A percentile compares a stretch with the other conserved stretches of the same genome.
These are phyloP conservation scores for Acanthis flammea DNA, from an alignment of 2,797 vertebrate genomes.

Conservation along the genomic window DNA sequence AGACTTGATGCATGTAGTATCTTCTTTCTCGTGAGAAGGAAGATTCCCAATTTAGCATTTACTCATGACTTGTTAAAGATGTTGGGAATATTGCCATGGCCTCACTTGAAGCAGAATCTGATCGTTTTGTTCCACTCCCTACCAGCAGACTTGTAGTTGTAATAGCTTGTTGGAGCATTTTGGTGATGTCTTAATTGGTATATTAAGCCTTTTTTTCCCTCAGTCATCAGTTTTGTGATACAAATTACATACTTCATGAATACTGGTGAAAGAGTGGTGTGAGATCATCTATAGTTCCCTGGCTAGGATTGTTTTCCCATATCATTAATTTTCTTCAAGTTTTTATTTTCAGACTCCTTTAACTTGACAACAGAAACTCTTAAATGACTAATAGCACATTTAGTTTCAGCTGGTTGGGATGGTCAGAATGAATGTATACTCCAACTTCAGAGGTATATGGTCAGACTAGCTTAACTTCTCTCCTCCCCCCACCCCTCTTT, in stretches of 20 bases:
- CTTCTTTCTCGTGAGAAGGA: slow-evolving; percentile 7
- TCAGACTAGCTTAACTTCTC: not conserved
- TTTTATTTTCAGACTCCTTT: slow-evolving; percentile 34
- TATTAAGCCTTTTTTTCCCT: not conserved
- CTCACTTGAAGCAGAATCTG: slow-evolving; percentile 16
- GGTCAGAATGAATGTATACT: not conserved
- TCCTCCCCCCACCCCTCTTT: accelerated
- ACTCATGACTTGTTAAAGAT: slow-evolving; percentile 19
- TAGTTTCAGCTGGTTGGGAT: slow-evolving; percentile 20
- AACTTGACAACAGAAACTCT: slow-evolving; percentile 36
- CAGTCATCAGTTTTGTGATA: slow-evolving; percentile 47
- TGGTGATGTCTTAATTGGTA: slow-evolving; percentile 41
- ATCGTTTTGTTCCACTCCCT: slow-evolving; percentile 22
- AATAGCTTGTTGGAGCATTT: slow-evolving; percentile 39
- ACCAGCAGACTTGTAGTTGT: slow-evolving; percentile 3
- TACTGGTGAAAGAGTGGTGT: not conserved
- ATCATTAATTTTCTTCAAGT: slow-evolving; percentile 21
- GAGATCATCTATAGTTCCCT: slow-evolving; percentile 39
- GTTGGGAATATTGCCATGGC: slow-evolving; percentile 48
- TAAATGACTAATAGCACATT: slow-evolving; percentile 14
- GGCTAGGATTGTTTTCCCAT: slow-evolving; percentile 25
- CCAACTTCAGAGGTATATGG: not conserved
- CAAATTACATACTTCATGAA: slow-evolving; percentile 32
- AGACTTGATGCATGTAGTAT: not conserved
- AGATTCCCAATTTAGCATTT: slow-evolving; percentile 42